Conservation (phyloP, 2,113 vertebrate species). For the Entelurus aequoreus region DNA sequence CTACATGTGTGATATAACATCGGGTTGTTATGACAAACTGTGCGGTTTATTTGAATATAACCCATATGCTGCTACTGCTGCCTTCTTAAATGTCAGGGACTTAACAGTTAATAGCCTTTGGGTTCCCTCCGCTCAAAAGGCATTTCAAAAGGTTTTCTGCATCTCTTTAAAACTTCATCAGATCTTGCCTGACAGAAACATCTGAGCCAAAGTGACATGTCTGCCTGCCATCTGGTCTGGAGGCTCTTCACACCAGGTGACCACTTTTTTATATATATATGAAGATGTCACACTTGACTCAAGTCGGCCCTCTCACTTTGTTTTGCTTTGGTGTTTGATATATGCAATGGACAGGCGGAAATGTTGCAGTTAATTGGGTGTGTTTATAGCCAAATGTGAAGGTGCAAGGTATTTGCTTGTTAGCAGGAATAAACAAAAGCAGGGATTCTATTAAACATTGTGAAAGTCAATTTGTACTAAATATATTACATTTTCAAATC, state of each 20-base stretch:
- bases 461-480: no score
- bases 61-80: not conserved
- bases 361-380: not conserved
- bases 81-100: not conserved
- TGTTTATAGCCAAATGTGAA: not conserved
- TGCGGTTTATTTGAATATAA: not conserved
- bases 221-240: slow-evolving; percentile 51
- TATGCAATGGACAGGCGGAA: not conserved
- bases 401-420: not conserved
- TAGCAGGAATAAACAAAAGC: no score
- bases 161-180: slow-evolving; percentile 26
- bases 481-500: no score
- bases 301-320: slow-evolving; percentile 35
- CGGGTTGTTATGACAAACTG: not conserved
- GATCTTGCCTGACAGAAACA: slow-evolving; percentile 43
- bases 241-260: slow-evolving; percentile 57
- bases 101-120: not conserved
- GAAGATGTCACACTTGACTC: slow-evolving; percentile 50
- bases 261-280: slow-evolving; percentile 28
- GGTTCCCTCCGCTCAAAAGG: not conserved
- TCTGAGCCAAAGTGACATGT: slow-evolving; percentile 45
- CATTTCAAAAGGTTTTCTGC: not conserved
- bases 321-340: slow-evolving; percentile 5
- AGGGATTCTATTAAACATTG: no score
- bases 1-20: not conserved